Base-by-base conservation (phyloP, 2,113 vertebrate genomes). In the Mesocricetus auratus region DNA sequence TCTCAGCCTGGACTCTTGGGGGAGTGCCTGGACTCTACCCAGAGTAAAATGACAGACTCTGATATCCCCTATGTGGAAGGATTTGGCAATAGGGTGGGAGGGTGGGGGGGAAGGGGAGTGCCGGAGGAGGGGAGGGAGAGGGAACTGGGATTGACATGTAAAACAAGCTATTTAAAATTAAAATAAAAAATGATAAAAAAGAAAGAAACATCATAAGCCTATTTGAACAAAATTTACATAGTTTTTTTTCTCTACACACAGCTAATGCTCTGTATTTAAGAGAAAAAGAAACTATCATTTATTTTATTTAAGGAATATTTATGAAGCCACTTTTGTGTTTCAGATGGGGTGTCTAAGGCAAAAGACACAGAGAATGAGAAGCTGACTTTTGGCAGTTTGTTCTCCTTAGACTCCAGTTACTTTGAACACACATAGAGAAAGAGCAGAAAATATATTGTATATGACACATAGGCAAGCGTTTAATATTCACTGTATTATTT, bases 171-270 rank as follows among this genome's bases (percentile, higher is more conserved):
- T n/a, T n/a, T n/a, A n/a, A n/a, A n/a, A n/a, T n/a, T n/a, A n/a
- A n/a, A n/a, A n/a, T n/a, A n/a, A n/a, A n/a, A n/a, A n/a, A n/a
- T n/a, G n/a, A n/a, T n/a, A n/a, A 90, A 66, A 86, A 87, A 58
- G 64, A 87, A 82, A 60, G 53, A 96, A 95, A 81, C 1, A 15
- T 50, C 7, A 26, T 78, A 24, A 74, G 4, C 94, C 47, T 92
- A 33, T 78, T 92, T 94, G 24, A 7, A 50, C 33, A 85, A 78
- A 92, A 66, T 81, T 73, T 95, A 39, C 3, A 58, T 81, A 9
- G 47, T 15, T 62, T 96, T 96, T 96, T 75, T 21, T 7, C 39
- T 66, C 19, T 50, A 47, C 85, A 85, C 94, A 86, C 24, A 89
- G 94, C 12, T 83, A 83, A 95, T 94, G 4, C 11, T 5, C 33